phyloP scores from a whole-genome alignment of 2,888 invertebrate genomes.

The Hypolimnas misippus region DNA sequence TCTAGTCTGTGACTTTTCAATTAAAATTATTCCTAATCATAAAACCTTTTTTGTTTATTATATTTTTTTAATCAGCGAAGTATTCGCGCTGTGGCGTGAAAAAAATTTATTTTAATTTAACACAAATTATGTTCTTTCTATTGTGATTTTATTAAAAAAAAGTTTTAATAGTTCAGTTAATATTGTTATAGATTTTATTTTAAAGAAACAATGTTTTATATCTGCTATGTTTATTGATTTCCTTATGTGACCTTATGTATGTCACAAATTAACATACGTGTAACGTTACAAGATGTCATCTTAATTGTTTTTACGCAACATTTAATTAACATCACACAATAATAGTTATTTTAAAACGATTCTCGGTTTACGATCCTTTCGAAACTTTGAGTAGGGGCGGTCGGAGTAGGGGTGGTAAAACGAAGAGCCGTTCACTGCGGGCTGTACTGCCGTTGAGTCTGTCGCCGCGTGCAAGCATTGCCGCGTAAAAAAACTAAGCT shows the following conservation, averaged over 20 bases:
- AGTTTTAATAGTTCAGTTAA: too few relatives aligned
- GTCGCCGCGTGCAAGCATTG: conserved; percentile 65
- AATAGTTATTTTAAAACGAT: conserved; percentile 55
- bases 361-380: conserved; percentile 73
- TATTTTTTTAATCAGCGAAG: not conserved
- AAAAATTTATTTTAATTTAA: not conserved
- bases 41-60: not conserved
- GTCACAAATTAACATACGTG: not conserved
- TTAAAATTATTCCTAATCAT: not conserved
- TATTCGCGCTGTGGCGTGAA: not conserved
- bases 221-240: not conserved
- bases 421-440: conserved; percentile 63
- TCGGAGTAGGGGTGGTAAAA: conserved; percentile 81
- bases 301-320: conserved; percentile 63
- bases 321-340: conserved; percentile 64
- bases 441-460: conserved; percentile 67
- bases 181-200: not conserved
- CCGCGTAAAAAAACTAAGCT: conserved; percentile 47
- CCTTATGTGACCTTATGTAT: not conserved
- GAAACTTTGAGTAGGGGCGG: conserved; percentile 74
- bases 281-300: conserved; percentile 15
- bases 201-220: not conserved
- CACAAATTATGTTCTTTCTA: not conserved
- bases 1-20: not conserved
- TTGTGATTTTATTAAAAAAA: not conserved